phyloP scores from a whole-genome alignment of 2,888 invertebrate species.

The Melinaea menophilus region DNA sequence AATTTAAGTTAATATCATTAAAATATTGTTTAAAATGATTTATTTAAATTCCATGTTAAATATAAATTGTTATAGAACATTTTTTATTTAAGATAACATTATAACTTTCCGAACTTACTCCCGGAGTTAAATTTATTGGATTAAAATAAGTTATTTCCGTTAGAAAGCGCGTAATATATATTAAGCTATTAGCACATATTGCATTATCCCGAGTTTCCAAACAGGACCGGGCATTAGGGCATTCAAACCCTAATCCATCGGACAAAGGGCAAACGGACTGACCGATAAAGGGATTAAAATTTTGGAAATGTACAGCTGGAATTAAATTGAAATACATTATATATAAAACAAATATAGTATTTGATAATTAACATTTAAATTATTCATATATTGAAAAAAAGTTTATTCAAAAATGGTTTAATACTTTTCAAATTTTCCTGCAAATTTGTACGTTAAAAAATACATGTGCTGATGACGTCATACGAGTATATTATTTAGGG shows the following conservation, averaged over 20 bases:
- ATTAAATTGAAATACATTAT: constrained; percentile 10
- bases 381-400: neutral
- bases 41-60: too few relatives aligned
- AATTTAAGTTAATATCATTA: too few relatives aligned
- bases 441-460: too few relatives aligned
- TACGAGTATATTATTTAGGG: constrained; percentile 11
- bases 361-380: neutral
- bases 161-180: neutral
- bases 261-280: constrained; percentile 54
- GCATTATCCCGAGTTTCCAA: constrained; percentile 28
- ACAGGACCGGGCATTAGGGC: constrained; percentile 42
- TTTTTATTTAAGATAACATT: too few relatives aligned
- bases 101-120: too few relatives aligned
- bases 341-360: neutral
- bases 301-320: constrained; percentile 25
- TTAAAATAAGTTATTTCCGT: neutral
- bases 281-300: constrained; percentile 65
- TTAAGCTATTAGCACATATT: constrained; percentile 26
- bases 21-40: too few relatives aligned
- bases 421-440: too few relatives aligned
- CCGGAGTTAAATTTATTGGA: too few relatives aligned
- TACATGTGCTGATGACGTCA: neutral
- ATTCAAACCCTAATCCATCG: constrained; percentile 43
- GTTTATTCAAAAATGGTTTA: too few relatives aligned
- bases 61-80: too few relatives aligned